These are phyloP conservation scores for Tipula unca DNA, from an alignment of 2,888 invertebrate species.

Conservation along the genomic window DNA sequence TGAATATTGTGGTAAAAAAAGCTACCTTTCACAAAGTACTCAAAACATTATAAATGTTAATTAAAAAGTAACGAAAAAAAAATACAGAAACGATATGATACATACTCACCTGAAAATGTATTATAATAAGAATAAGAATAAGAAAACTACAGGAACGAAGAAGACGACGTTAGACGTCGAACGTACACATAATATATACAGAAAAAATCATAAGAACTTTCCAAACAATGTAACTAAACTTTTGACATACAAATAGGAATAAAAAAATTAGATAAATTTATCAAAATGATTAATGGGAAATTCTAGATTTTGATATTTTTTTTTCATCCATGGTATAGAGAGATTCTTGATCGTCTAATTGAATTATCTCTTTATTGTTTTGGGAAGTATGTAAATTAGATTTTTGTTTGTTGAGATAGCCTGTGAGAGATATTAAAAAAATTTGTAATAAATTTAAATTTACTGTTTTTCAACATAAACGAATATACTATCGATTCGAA, in stretches of 20 bases:
- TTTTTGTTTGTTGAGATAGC: not conserved
- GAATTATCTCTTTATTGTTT: not conserved
- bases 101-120: not conserved
- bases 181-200: no score
- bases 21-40: not conserved
- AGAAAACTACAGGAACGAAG: not conserved
- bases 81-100: not conserved
- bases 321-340: not conserved
- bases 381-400: not conserved
- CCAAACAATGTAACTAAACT: not conserved
- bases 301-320: not conserved
- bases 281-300: not conserved
- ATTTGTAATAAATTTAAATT: not conserved
- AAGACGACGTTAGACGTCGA: not conserved
- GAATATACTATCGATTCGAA: not conserved
- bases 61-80: not conserved
- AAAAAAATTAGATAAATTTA: not conserved
- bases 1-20: not conserved
- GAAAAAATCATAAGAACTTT: not conserved
- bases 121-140: no score
- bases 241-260: not conserved
- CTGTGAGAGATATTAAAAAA: not conserved
- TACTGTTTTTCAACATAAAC: not conserved
- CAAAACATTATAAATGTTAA: not conserved
- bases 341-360: not conserved